Evolutionary conservation across 2,888 invertebrate species (phyloP).

Genomic region (Coremacera marginata): DNA sequence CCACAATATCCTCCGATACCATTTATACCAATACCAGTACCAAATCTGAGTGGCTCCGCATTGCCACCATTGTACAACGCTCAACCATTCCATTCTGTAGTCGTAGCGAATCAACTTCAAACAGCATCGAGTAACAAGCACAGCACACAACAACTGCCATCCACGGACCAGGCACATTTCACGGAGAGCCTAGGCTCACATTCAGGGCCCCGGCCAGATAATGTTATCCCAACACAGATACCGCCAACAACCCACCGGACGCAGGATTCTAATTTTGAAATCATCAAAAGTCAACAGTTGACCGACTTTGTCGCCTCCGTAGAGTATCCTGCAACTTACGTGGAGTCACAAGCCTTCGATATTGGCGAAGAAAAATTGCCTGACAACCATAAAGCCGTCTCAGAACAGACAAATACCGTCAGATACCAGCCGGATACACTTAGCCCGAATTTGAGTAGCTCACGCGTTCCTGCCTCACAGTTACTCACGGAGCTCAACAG

Average conservation of each 20-base stretch:
- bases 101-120: not conserved
- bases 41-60: constrained; percentile 75
- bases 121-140: constrained; percentile 26
- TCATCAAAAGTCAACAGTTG: constrained; percentile 75
- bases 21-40: constrained; percentile 73
- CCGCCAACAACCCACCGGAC: constrained; percentile 30
- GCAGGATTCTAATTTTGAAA: constrained; percentile 58
- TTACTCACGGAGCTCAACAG: constrained; percentile 60
- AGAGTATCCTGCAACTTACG: constrained; percentile 79
- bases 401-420: constrained; percentile 51
- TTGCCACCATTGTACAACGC: constrained; percentile 76
- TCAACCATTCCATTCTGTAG: constrained; percentile 70
- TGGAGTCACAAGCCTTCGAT: constrained; percentile 71
- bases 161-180: constrained; percentile 47
- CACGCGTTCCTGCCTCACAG: constrained; percentile 60
- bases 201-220: constrained; percentile 59
- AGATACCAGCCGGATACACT: constrained; percentile 59
- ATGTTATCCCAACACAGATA: constrained; percentile 49
- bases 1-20: constrained; percentile 27
- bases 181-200: constrained; percentile 59
- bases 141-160: constrained; percentile 62
- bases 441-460: constrained; percentile 53
- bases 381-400: constrained; percentile 43
- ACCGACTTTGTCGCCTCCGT: constrained; percentile 79
- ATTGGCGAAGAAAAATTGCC: constrained; percentile 64